Base-by-base conservation (phyloP, 2,113 vertebrate genomes). In the Platysteira castanea region DNA sequence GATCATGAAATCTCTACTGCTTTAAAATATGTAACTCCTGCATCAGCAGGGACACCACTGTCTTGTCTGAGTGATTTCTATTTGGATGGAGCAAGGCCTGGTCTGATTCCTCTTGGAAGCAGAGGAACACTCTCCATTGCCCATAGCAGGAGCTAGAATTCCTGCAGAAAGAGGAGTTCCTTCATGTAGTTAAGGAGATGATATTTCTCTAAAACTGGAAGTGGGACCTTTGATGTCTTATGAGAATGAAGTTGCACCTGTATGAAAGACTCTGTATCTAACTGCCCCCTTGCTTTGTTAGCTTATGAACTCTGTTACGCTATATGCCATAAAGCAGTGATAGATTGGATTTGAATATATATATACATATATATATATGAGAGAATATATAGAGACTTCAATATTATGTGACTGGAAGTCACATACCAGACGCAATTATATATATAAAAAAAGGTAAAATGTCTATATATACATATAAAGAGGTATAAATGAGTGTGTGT, bases 261-360 rank as follows among this genome's bases (percentile, higher is more conserved):
- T 50, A 28, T 19, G 71, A 83, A 87, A 79, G 41, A 41, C 24
- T 14, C 24, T 14, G 6, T 59, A 15, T 80, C 19, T 60, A 50
- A 31, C 30, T 1, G 1, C 4, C 50, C 42, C 12, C 18, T 82
- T 75, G 20, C 39, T 84, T 71, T 64, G 4, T 64, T 64, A 54
- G 28, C 9, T 20, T 65, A 27, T 0, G 0, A 70, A 31, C 37
- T 60, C 20, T 9, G 1, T n/a, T 69, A 16, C 5, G 7, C 42
- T 53, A 12, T 19, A 24, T 23, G 14, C 26, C 42, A 13, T 64
- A 21, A 16, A 85, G 57, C 44, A 60, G n/a, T 28, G 61, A 41
- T 37, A 19, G 52, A n/a, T 12, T 52, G 16, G 12, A 42, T 59
- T 68, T 71, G 31, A 24, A 52, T 69, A 47, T 12, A 47, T 35